Evolutionary conservation across 2,113 vertebrate species (phyloP).

Genomic region (Zosterops pallidus): DNA sequence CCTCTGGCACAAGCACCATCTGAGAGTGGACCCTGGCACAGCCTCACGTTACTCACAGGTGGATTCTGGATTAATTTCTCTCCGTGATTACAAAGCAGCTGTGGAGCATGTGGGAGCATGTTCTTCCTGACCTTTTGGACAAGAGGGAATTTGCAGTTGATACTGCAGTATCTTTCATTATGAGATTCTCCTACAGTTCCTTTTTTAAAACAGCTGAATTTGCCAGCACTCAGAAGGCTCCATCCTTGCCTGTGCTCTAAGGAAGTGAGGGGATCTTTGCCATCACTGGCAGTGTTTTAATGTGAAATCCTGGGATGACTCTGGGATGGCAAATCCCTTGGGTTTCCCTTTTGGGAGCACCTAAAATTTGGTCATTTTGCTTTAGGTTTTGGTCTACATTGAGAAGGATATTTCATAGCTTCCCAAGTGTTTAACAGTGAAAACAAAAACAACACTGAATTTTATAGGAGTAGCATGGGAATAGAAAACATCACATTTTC

Average conservation of each 20-base stretch:
- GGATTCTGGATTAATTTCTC: too few relatives aligned
- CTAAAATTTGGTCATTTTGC: neutral
- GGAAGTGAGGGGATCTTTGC: too few relatives aligned
- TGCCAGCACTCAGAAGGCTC: neutral
- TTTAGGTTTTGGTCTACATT: neutral
- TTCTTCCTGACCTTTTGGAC: neutral
- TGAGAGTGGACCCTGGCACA: neutral
- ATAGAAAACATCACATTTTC: neutral
- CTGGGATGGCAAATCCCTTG: too few relatives aligned
- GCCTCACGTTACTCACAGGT: too few relatives aligned
- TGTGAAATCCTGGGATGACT: too few relatives aligned
- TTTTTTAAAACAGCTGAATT: neutral
- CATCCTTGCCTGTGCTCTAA: too few relatives aligned
- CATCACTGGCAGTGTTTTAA: too few relatives aligned
- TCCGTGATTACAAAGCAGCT: too few relatives aligned
- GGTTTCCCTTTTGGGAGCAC: neutral
- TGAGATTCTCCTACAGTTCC: neutral
- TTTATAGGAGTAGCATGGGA: neutral
- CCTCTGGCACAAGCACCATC: neutral
- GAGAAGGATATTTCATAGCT: neutral
- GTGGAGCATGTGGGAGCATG: neutral
- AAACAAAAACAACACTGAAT: constrained; percentile 8
- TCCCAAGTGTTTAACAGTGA: neutral
- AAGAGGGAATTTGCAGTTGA: neutral
- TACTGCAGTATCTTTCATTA: neutral